Percentiles rank a stretch among this genome's conserved stretches.
phyloP scores from a whole-genome alignment of 2,888 invertebrate genomes.

The Lacanobia wlatinum region DNA sequence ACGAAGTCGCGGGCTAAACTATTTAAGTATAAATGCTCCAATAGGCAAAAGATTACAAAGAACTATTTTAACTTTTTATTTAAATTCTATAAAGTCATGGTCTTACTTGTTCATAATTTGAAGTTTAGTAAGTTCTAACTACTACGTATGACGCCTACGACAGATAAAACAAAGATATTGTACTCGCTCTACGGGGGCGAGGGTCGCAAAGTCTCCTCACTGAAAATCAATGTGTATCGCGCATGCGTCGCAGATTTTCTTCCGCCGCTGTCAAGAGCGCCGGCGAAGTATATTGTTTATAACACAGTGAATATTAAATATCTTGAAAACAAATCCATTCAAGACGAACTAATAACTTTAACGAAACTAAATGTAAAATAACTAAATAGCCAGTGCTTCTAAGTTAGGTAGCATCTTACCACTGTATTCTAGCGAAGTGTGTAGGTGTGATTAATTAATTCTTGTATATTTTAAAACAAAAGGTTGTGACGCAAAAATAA shows the following conservation, averaged over 20 bases:
- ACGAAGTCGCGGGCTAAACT: no score
- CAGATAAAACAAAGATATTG: constrained; percentile 18
- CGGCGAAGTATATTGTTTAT: constrained; percentile 73
- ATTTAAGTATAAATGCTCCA: neutral
- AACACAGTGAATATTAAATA: constrained; percentile 56
- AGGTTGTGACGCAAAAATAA: constrained; percentile 6
- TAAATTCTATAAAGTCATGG: no score
- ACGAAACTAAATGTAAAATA: constrained; percentile 6
- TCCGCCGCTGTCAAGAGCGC: constrained; percentile 75
- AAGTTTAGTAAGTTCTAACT: neutral
- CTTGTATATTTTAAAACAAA: constrained; percentile 29
- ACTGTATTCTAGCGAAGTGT: constrained; percentile 15
- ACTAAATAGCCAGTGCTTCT: neutral
- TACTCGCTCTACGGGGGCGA: neutral
- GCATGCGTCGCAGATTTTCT: constrained; percentile 78
- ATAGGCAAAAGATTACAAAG: neutral
- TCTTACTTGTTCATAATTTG: no score
- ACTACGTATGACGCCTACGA: neutral
- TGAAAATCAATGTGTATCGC: constrained; percentile 85
- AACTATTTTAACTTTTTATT: no score
- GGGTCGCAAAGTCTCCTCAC: constrained; percentile 67
- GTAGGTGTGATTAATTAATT: constrained; percentile 50
- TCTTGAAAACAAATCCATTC: constrained; percentile 50
- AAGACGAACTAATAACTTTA: constrained; percentile 43
- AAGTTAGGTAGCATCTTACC: constrained; percentile 6